These are phyloP conservation scores for Cactoblastis cactorum DNA, from an alignment of 2,888 invertebrate species.

Conservation along the genomic window DNA sequence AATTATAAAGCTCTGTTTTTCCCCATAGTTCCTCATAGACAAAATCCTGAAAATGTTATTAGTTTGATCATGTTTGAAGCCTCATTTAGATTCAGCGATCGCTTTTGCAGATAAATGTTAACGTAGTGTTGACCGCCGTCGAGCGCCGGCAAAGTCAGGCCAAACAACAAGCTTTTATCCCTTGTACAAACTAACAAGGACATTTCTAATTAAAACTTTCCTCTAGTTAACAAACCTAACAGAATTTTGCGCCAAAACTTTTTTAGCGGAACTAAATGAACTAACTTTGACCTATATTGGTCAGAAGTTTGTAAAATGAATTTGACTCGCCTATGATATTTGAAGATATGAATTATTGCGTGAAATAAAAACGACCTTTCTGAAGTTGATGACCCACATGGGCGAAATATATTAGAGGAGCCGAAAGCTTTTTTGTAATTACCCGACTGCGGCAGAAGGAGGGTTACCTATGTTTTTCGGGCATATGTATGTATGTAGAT, in stretches of 20 bases:
- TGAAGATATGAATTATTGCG: conserved; percentile 1
- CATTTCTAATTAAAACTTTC: conserved; percentile 51
- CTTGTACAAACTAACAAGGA: conserved; percentile 35
- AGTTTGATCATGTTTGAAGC: neutral
- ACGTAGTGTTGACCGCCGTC: neutral
- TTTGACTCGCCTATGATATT: conserved; percentile 1
- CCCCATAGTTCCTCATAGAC: neutral
- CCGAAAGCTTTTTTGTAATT: neutral
- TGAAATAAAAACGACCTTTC: conserved; percentile 8
- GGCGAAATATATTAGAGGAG: conserved; percentile 1
- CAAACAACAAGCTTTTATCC: conserved; percentile 28
- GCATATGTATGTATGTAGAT: no score
- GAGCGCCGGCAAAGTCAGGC: conserved; percentile 21
- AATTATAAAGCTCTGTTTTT: no score
- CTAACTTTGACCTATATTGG: conserved; percentile 14
- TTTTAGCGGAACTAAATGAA: conserved; percentile 29
- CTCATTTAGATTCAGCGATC: conserved; percentile 1
- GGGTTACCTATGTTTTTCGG: no score
- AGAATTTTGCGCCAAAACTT: conserved; percentile 31
- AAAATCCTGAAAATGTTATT: neutral
- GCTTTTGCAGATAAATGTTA: conserved; percentile 8
- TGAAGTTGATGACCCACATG: conserved; percentile 1
- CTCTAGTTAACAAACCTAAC: conserved; percentile 29
- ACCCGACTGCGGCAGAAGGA: no score
- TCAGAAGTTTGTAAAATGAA: conserved; percentile 5